phyloP scores from a whole-genome alignment of 2,797 vertebrate genomes.

The Cottoperca gobio region DNA sequence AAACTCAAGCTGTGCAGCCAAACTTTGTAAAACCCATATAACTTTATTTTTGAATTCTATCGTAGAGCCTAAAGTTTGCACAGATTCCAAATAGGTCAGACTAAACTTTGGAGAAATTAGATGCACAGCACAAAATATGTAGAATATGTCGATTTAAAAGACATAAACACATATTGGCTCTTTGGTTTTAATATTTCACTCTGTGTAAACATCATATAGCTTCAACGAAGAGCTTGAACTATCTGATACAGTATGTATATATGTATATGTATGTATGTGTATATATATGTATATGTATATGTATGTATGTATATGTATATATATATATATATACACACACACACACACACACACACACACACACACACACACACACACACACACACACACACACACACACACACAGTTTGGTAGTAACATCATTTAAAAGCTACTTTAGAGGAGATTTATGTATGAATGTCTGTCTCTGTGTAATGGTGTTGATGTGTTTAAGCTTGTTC shows the following conservation, averaged over 20 bases:
- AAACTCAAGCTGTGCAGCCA: constrained; percentile 38
- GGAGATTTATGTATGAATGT: neutral
- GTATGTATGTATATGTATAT: no score
- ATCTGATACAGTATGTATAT: neutral
- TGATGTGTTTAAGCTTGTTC: constrained; percentile 28
- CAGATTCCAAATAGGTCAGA: neutral
- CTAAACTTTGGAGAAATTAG: neutral
- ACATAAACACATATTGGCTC: neutral
- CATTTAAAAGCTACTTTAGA: constrained; percentile 5
- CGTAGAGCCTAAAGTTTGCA: neutral
- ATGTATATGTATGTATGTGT: no score
- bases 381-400: no score
- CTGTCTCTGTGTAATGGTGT: constrained; percentile 19
- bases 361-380: no score
- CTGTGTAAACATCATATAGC: neutral
- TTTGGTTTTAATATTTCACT: neutral
- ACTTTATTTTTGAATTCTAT: neutral
- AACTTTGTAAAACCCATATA: constrained; percentile 9
- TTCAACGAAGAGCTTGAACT: no score
- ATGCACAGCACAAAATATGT: neutral
- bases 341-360: no score
- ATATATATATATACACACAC: no score
- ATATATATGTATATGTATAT: no score
- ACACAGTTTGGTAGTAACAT: neutral
- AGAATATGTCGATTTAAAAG: neutral